Percentiles rank a stretch among this genome's conserved stretches.
Evolutionary conservation across 2,797 vertebrate species (phyloP).

Genomic region (Xiphorhynchus erythropygius): DNA sequence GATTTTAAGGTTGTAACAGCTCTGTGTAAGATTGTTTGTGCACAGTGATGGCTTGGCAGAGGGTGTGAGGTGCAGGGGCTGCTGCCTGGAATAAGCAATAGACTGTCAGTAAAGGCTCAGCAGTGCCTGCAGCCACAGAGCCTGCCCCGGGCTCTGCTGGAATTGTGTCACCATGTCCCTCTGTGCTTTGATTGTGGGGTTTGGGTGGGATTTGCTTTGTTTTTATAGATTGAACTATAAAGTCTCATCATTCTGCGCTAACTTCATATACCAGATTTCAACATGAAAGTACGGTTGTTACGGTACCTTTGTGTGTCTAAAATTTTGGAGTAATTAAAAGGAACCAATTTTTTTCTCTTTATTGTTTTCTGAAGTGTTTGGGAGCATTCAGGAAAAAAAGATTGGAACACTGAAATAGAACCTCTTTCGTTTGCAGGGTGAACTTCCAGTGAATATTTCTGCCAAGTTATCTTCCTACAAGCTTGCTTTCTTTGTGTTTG

Average conservation of each 20-base stretch:
- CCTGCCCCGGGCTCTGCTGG: background rate
- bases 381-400: background rate
- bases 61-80: background rate
- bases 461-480: background rate
- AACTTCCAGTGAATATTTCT: background rate
- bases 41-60: background rate
- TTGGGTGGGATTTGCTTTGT: background rate
- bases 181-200: background rate
- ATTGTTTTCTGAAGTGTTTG: background rate
- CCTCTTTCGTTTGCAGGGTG: background rate
- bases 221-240: background rate
- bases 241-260: background rate
- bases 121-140: background rate
- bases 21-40: background rate
- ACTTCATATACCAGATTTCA: background rate
- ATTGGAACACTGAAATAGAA: background rate
- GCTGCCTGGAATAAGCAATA: background rate
- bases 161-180: background rate
- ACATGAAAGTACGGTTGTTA: background rate
- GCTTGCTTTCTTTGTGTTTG: background rate
- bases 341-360: background rate
- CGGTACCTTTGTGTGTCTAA: background rate
- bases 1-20: background rate
- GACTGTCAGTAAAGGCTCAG: background rate
- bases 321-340: background rate